Conservation (phyloP, 1,140 invertebrate species). For the Drosophila nigromelanica region DNA sequence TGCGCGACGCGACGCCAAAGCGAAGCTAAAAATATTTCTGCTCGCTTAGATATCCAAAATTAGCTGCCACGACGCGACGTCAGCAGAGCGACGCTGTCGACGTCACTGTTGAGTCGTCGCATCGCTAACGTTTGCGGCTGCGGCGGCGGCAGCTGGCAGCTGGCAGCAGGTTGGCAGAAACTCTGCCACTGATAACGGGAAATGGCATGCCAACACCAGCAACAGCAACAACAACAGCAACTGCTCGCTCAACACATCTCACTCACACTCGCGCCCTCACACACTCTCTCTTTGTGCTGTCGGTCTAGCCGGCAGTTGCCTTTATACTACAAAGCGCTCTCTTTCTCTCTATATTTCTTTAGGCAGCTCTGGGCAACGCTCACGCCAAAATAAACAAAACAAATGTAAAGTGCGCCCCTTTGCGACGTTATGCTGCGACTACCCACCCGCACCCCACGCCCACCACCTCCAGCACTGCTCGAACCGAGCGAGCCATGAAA, state of each 20-base stretch:
- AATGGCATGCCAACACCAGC: constrained; percentile 74
- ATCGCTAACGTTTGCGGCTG: constrained; percentile 19
- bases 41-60: constrained; percentile 80
- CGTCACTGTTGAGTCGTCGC: constrained; percentile 32
- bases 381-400: constrained; percentile 81
- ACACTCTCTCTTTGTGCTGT: constrained; percentile 36
- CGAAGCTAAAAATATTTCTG: constrained; percentile 76
- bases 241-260: constrained; percentile 26
- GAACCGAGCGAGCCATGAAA: constrained; percentile 59
- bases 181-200: constrained; percentile 81
- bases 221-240: constrained; percentile 35
- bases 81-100: constrained; percentile 44
- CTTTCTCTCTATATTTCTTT: constrained; percentile 13
- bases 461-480: neutral
- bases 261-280: constrained; percentile 34
- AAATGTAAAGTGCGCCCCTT: constrained; percentile 75
- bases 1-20: constrained; percentile 30
- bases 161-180: constrained; percentile 78
- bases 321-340: constrained; percentile 1
- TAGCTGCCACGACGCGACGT: constrained; percentile 62
- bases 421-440: constrained; percentile 27
- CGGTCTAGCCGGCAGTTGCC: constrained; percentile 38
- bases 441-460: neutral
- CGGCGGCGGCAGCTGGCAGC: constrained; percentile 41
- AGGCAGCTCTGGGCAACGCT: constrained; percentile 50